Percentiles rank a stretch among this genome's conserved stretches.
Evolutionary conservation across 2,797 vertebrate species (phyloP).

Genomic region (Perodicticus potto): DNA sequence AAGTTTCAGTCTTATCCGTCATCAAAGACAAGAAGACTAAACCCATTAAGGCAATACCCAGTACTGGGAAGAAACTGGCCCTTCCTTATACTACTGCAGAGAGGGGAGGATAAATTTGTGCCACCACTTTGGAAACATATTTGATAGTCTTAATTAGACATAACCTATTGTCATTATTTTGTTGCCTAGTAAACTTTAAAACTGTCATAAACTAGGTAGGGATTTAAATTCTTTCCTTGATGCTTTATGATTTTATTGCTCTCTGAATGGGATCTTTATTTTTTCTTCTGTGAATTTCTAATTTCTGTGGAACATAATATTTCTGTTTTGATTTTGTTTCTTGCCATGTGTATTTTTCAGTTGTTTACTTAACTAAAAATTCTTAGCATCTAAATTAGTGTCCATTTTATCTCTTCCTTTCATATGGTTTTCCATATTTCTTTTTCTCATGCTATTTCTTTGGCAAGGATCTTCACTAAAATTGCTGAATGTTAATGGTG

Average conservation of each 20-base stretch:
- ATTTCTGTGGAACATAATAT: not conserved
- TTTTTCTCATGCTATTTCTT: not conserved
- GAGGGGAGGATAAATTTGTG: not conserved
- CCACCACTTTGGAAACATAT: not conserved
- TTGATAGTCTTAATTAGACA: not conserved
- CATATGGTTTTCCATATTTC: not conserved
- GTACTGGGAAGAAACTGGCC: not conserved
- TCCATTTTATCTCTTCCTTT: not conserved
- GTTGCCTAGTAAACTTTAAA: not conserved
- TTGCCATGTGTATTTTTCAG: not conserved
- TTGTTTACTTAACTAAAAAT: not conserved
- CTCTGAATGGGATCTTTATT: not conserved
- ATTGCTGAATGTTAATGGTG: not conserved
- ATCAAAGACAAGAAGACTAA: conserved; percentile 14
- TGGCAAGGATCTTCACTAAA: not conserved
- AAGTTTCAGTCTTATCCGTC: not conserved
- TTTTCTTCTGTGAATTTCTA: not conserved
- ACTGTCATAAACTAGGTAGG: not conserved
- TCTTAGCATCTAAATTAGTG: not conserved
- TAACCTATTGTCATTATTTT: not conserved
- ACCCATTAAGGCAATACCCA: not conserved
- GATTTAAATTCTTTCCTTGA: not conserved
- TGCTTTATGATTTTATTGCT: not conserved
- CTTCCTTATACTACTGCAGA: not conserved
- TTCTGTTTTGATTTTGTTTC: not conserved